Evolutionary conservation across 2,797 vertebrate species (phyloP), one percentile per base, ranked within the genome.

Genomic region (Channa striata): DNA sequence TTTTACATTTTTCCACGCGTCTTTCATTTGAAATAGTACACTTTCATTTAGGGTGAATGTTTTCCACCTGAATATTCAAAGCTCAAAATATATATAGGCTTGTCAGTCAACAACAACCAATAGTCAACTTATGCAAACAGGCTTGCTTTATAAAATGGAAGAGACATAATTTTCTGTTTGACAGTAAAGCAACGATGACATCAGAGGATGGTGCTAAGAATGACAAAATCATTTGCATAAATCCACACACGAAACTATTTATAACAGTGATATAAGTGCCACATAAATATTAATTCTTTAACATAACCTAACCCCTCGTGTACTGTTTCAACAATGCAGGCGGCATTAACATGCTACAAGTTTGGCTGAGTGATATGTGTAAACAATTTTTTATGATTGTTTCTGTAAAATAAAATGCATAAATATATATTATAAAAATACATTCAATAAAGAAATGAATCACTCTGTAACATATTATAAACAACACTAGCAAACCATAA

Each of bases 271-370:
- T 14, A 39, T 25, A 1, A 1, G 21, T 11, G 43, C 71, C 50
- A 68, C 39, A 50, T 21, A 33, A 67, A 65, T 34, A 21, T 17
- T 59, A 11, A 69, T 58, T 71, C 52, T 16, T 36, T 69, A n/a
- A 61, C 33, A 49, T 16, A 40, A 54, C 0, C 44, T 50, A 57
- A 67, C n/a, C 33, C 20, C 30, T 59, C 37, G 51, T 42, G 58
- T 25, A n/a, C n/a, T n/a, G n/a, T n/a, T n/a, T n/a, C n/a, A n/a
- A n/a, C n/a, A n/a, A n/a, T n/a, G n/a, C 23, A n/a, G 49, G 6
- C 49, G 65, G 46, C 52, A 66, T 13, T 36, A 53, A 34, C 36
- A 59, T 17, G 17, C 2, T 1, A 20, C 14, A 42, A 47, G 11
- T 30, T 5, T 54, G 17, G n/a, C n/a, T n/a, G n/a, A n/a, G n/a